These are phyloP conservation scores for Salmo trutta DNA, from an alignment of 2,797 vertebrate genomes.

Conservation along the genomic window DNA sequence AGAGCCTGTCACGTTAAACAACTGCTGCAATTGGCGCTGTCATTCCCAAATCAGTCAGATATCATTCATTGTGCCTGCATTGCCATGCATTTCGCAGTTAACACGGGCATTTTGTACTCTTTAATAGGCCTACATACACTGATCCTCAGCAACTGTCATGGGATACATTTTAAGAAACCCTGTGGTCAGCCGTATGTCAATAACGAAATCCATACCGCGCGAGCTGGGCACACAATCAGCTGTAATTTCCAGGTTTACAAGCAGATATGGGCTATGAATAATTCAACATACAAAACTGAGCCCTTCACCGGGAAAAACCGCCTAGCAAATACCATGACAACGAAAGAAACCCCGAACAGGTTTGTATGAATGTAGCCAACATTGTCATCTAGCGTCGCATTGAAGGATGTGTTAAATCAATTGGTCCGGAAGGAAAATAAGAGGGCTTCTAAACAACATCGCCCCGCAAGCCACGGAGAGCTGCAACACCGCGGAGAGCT, in stretches of 20 bases:
- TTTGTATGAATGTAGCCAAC: conserved; percentile 32
- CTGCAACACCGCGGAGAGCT: conserved; percentile 13
- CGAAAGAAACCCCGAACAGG: conserved; percentile 24
- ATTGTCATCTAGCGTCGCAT: conserved; percentile 18
- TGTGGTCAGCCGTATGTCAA: conserved; percentile 63
- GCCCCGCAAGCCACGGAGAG: conserved; percentile 23
- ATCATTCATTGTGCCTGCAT: conserved; percentile 27
- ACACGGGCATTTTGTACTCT: conserved; percentile 31
- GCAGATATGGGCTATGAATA: conserved; percentile 68
- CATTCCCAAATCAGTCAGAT: conserved; percentile 59
- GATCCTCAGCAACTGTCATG: conserved; percentile 1
- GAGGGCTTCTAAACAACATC: conserved; percentile 58
- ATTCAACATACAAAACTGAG: conserved; percentile 73
- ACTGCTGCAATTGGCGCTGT: conserved; percentile 40
- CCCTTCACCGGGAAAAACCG: conserved; percentile 38
- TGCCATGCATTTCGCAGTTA: conserved; percentile 29
- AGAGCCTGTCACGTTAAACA: conserved; percentile 54
- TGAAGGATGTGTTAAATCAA: conserved; percentile 25
- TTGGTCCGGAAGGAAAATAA: conserved; percentile 12
- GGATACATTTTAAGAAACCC: conserved; percentile 40
- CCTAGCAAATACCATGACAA: conserved; percentile 42
- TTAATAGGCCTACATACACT: conserved; percentile 34
- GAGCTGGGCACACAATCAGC: conserved; percentile 56
- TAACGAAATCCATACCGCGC: conserved; percentile 48
- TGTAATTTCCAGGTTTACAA: conserved; percentile 66